Percentiles rank a stretch among this genome's conserved stretches.
Evolutionary conservation across 2,888 invertebrate species (phyloP).

Genomic region (Phragmatobia fuliginosa): DNA sequence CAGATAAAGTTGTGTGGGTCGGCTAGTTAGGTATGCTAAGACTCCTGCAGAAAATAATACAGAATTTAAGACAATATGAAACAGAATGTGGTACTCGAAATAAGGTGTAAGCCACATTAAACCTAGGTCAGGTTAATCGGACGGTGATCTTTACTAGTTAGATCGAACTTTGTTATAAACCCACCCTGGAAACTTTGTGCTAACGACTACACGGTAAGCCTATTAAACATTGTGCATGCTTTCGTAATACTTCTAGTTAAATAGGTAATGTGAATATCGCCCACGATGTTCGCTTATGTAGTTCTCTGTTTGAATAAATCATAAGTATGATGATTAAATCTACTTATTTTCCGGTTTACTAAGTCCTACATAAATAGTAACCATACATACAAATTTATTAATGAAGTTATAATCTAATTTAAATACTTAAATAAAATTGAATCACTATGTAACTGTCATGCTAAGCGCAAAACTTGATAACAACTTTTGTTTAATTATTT

Average conservation of each 20-base stretch:
- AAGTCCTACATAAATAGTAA: neutral
- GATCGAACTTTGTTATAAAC: neutral
- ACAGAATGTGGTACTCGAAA: neutral
- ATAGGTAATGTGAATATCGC: slow-evolving; percentile 10
- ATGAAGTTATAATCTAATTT: no score
- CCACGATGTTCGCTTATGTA: neutral
- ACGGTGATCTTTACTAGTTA: neutral
- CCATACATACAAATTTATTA: neutral
- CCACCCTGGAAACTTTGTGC: neutral
- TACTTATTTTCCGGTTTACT: slow-evolving; percentile 5
- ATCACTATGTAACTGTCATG: no score
- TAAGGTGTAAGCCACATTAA: neutral
- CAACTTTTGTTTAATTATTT: no score
- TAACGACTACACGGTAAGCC: neutral
- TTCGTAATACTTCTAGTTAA: slow-evolving; percentile 3
- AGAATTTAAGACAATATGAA: no score
- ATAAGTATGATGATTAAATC: neutral
- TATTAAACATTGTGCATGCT: neutral
- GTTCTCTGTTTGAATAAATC: slow-evolving; percentile 4
- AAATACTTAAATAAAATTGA: no score
- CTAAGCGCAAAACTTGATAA: no score
- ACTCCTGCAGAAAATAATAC: neutral
- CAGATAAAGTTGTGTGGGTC: no score
- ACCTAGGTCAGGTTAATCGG: neutral
- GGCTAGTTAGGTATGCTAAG: no score